These are phyloP conservation scores for Muricea muricata DNA, from an alignment of 92 coral and sea anemone species.

Conservation along the genomic window DNA sequence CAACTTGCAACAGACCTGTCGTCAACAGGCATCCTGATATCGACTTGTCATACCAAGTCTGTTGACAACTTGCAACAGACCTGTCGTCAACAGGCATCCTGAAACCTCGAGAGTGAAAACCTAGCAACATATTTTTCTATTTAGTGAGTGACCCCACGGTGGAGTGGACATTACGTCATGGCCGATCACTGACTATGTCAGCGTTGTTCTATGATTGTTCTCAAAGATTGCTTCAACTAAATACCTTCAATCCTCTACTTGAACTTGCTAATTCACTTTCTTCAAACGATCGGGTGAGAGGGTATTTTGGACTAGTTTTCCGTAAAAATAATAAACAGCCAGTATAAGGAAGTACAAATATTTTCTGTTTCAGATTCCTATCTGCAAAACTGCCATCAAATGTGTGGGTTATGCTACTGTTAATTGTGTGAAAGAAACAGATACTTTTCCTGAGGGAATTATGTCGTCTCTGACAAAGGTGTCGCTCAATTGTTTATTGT, in stretches of 20 bases:
- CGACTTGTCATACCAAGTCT: too few species aligned
- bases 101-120: too few species aligned
- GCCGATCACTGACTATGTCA: conserved; percentile 87
- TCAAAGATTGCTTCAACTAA: conserved; percentile 75
- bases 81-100: too few species aligned
- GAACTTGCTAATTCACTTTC: conserved; percentile 83
- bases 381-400: conserved; percentile 89
- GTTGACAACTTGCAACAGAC: too few species aligned
- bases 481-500: too few species aligned
- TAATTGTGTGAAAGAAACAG: conserved; percentile 2
- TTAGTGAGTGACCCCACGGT: conserved; percentile 94
- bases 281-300: conserved; percentile 89
- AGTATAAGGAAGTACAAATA: too few species aligned
- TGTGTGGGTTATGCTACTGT: conserved; percentile 73
- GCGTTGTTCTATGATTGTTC: conserved; percentile 96
- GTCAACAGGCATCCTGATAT: too few species aligned
- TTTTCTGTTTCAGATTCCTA: too few species aligned
- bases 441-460: not conserved
- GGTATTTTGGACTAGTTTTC: too few species aligned
- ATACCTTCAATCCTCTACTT: conserved; percentile 76
- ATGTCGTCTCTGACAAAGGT: conserved; percentile 66
- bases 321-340: too few species aligned
- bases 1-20: too few species aligned
- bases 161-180: conserved; percentile 98
- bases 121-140: not conserved